Evolutionary conservation across 1,140 invertebrate genomes (phyloP), one percentile per base, ranked within the genome.

Genomic region (Teleogryllus occipitalis): DNA sequence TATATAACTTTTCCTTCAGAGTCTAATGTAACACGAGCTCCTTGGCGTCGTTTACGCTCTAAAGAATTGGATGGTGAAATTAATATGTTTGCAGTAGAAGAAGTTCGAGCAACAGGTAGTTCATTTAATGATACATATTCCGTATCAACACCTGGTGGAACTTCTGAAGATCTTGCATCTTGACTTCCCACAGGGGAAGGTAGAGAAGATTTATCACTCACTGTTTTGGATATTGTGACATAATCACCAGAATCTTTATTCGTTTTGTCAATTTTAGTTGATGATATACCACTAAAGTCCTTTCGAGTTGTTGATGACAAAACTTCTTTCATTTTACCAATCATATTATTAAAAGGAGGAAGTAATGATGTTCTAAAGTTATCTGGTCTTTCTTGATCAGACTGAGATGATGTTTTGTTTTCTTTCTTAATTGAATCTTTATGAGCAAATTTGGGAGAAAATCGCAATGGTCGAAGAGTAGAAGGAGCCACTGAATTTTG

Each of bases 1-100:
- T 94, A 97, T 74, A 97, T 92, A 75, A 97, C 94, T 88, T 95
- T 94, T 18, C 95, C 96, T 83, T 96, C 93, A 2, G 95, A 93
- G 85, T 96, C 94, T 48, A 97, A 85, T 15, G 93, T 95, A 0
- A 96, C 95, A 83, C 94, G 90, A 8, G 94, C 94, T 27, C 94
- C 93, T 83, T 91, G 91, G 78, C 89, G 87, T 80, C 82, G 82
- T 83, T 84, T 83, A 39, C 83, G 82, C 80, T 86, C 83, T 76
- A 84, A 80, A 18, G 85, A 83, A 80, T 85, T 83, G 49, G 83
- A 82, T 12, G 85, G 84, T 7, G 84, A 83, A 14, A 82, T 82
- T 0, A 84, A 82, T 46, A 82, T 81, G 76, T 82, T 84, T 8
- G 49, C 76, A 10, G 75, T 46, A 5, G 80, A 54, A 46, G 77